These are phyloP conservation scores for Zaprionus ornatus DNA, from an alignment of 1,140 invertebrate genomes.

Conservation along the genomic window DNA sequence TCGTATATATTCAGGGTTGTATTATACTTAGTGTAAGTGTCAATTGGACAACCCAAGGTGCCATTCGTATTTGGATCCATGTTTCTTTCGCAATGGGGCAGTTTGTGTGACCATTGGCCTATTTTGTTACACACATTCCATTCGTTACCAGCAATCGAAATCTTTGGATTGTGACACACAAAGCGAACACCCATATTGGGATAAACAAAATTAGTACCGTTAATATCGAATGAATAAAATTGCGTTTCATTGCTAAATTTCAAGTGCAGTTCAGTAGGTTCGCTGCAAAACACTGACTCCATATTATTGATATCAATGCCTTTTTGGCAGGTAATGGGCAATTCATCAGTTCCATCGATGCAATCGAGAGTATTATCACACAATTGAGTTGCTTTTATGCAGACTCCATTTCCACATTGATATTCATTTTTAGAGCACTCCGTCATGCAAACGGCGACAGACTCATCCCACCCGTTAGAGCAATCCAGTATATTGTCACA, in stretches of 20 bases:
- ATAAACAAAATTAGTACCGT: conserved; percentile 8
- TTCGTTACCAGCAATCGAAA: rapidly evolving
- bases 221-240: background rate
- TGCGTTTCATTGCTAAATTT: background rate
- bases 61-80: conserved; percentile 29
- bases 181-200: conserved; percentile 17
- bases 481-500: conserved; percentile 32
- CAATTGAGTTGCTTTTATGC: rapidly evolving
- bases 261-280: background rate
- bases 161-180: background rate
- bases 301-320: background rate
- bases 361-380: conserved; percentile 43
- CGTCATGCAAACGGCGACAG: conserved; percentile 18
- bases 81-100: background rate
- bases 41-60: conserved; percentile 15
- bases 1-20: background rate
- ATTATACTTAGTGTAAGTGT: conserved; percentile 11
- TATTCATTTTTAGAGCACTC: background rate
- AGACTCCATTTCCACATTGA: conserved; percentile 32
- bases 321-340: background rate
- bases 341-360: conserved; percentile 41
- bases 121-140: conserved; percentile 30
- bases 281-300: background rate
- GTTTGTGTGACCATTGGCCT: background rate
- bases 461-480: conserved; percentile 38